Percentiles rank a stretch among this genome's conserved stretches.
phyloP scores from a whole-genome alignment of 1,140 invertebrate species.

The Bombus balteatus region DNA sequence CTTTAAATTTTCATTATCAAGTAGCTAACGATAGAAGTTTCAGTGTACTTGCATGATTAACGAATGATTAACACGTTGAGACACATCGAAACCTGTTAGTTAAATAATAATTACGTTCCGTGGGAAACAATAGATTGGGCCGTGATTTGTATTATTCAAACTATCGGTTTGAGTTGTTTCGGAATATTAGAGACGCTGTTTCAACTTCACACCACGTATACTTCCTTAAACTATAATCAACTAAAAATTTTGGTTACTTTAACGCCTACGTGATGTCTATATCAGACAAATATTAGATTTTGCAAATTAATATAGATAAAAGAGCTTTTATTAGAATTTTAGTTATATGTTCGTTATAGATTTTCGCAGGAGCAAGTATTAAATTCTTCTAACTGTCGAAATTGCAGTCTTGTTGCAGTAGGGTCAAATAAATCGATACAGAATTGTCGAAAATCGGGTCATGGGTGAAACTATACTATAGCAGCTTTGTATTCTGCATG shows the following conservation, averaged over 20 bases:
- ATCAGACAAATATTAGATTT: neutral
- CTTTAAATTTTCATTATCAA: conserved; percentile 2
- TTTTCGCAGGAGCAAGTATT: neutral
- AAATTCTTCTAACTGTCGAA: neutral
- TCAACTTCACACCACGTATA: no score
- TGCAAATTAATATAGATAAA: neutral
- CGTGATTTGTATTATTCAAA: neutral
- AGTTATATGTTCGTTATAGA: neutral
- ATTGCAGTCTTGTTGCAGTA: neutral
- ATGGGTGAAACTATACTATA: conserved; percentile 28
- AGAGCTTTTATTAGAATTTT: neutral
- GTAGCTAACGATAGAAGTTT: neutral
- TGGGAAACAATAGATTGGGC: neutral
- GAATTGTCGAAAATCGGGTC: conserved; percentile 56
- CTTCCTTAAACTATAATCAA: neutral
- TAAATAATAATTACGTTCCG: neutral
- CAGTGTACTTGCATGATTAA: neutral
- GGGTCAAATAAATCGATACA: conserved; percentile 54
- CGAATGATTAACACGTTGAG: neutral
- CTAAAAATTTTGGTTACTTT: neutral
- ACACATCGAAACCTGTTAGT: neutral
- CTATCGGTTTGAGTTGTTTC: neutral
- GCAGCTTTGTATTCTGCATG: conserved; percentile 41
- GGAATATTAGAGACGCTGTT: neutral
- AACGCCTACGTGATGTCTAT: neutral